Evolutionary conservation across 2,113 vertebrate species (phyloP).

Genomic region (Gavialis gangeticus): DNA sequence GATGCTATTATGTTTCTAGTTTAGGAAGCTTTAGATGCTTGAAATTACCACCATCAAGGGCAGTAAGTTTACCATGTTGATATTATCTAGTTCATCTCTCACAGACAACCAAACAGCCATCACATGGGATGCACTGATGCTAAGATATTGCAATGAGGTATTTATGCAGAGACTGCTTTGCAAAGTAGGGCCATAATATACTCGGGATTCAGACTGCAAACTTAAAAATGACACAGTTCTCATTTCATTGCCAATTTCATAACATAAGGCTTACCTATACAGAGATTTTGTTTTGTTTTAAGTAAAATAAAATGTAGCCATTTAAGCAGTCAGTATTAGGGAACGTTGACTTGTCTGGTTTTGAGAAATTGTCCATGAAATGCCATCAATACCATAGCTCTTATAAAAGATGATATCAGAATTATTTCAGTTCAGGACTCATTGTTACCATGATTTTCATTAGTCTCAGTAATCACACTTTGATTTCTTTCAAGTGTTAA

Average conservation of each 20-base stretch:
- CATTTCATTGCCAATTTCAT: neutral
- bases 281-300: neutral
- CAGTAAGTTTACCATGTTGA: too few species aligned
- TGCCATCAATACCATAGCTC: neutral
- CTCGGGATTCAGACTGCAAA: neutral
- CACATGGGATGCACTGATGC: neutral
- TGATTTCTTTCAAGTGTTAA: neutral
- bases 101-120: neutral
- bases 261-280: neutral
- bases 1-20: too few species aligned
- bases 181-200: neutral
- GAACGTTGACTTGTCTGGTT: neutral
- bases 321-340: neutral
- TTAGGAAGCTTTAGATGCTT: too few species aligned
- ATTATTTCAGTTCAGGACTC: neutral
- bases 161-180: neutral
- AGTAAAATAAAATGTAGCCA: neutral
- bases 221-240: neutral
- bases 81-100: neutral
- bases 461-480: neutral
- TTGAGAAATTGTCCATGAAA: neutral
- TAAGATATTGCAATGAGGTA: neutral
- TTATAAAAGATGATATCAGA: neutral
- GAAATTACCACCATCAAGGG: too few species aligned
- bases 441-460: neutral